Conservation (phyloP, 2,113 vertebrate species). For the Stigmatopora argus region DNA sequence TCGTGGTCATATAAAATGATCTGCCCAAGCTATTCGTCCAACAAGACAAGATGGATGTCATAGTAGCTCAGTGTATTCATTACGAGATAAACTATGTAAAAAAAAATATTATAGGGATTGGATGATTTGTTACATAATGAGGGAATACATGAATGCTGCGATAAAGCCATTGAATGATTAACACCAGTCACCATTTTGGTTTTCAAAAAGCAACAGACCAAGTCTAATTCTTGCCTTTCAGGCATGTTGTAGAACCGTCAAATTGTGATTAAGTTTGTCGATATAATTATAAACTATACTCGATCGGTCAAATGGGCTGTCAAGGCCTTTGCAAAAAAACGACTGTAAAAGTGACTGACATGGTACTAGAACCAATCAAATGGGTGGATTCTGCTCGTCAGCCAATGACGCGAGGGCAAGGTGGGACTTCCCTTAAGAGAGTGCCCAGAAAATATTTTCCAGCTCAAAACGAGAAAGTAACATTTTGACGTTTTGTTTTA, state of each 20-base stretch:
- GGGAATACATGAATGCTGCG: background rate
- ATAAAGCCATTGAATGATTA: background rate
- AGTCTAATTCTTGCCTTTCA: background rate
- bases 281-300: constrained; percentile 17
- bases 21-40: background rate
- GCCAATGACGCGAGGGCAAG: constrained; percentile 48
- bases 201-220: background rate
- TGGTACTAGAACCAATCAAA: constrained; percentile 43
- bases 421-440: constrained; percentile 61
- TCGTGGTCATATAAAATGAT: background rate
- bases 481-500: constrained; percentile 34
- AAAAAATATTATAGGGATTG: no score
- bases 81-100: no score
- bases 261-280: background rate
- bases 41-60: no score
- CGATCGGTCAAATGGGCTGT: constrained; percentile 51
- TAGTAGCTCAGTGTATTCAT: no score
- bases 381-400: constrained; percentile 10
- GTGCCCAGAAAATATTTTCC: constrained; percentile 61
- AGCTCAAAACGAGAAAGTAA: constrained; percentile 63
- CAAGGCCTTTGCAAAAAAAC: constrained; percentile 61
- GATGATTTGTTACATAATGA: background rate
- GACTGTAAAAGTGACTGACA: constrained; percentile 38
- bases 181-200: background rate
- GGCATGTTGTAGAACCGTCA: background rate